These are phyloP conservation scores for Creontiades dilutus DNA, from an alignment of 2,888 invertebrate genomes.

Conservation along the genomic window DNA sequence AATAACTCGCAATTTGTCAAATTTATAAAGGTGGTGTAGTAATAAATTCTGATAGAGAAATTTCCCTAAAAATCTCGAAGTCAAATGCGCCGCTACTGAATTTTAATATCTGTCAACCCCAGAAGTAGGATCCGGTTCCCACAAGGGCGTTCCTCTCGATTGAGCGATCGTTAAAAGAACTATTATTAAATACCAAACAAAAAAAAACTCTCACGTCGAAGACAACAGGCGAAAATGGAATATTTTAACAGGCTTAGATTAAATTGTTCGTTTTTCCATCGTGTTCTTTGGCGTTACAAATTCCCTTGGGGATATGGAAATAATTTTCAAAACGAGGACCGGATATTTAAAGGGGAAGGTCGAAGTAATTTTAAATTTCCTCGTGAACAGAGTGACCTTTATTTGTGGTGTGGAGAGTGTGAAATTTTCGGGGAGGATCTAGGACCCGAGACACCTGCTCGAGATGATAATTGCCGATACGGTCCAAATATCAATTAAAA, in stretches of 20 bases:
- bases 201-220: neutral
- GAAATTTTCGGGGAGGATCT: neutral
- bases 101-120: neutral
- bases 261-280: neutral
- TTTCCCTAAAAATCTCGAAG: neutral
- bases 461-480: slow-evolving; percentile 11
- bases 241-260: neutral
- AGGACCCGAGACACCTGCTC: neutral
- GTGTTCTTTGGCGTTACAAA: neutral
- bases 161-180: neutral
- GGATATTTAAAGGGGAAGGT: neutral
- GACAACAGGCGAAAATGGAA: neutral
- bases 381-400: slow-evolving; percentile 2
- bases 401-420: neutral
- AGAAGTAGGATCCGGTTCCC: neutral
- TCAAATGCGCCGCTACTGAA: neutral
- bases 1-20: neutral
- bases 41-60: neutral
- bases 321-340: neutral
- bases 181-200: neutral
- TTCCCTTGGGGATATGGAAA: slow-evolving; percentile 6
- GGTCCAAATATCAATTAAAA: neutral
- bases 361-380: neutral
- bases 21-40: neutral
- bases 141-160: neutral